Conservation (phyloP, 2,797 vertebrate species). For the Eleutherodactylus coqui region DNA sequence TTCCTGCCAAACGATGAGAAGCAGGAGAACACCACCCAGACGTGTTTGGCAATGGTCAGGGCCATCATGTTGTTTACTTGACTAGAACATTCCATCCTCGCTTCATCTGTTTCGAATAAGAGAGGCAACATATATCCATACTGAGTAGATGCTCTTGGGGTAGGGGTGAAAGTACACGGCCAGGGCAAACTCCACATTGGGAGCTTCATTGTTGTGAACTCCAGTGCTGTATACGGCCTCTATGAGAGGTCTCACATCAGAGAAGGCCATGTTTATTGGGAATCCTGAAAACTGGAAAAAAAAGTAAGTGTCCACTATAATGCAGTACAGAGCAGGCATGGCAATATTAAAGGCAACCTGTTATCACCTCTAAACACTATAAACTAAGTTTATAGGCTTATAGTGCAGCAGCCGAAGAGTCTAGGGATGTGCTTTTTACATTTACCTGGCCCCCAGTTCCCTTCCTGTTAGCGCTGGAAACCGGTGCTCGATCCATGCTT, state of each 20-base stretch:
- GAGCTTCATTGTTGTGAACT: constrained; percentile 85
- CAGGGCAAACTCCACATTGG: constrained; percentile 91
- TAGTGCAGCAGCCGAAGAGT: too few species aligned
- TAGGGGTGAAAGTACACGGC: constrained; percentile 93
- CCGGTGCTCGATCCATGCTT: too few species aligned
- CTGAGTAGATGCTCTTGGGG: constrained; percentile 88
- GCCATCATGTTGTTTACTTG: background rate
- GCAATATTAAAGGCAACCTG: too few species aligned
- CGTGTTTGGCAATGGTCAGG: background rate
- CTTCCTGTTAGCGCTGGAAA: too few species aligned
- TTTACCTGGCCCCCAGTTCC: too few species aligned
- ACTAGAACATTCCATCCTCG: background rate
- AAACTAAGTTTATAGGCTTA: too few species aligned
- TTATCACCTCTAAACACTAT: too few species aligned
- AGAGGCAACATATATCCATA: constrained; percentile 96
- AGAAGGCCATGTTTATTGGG: constrained; percentile 91
- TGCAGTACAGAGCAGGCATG: background rate
- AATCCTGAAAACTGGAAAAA: constrained; percentile 89
- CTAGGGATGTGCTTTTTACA: too few species aligned
- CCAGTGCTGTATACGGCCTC: constrained; percentile 93
- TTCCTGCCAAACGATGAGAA: background rate
- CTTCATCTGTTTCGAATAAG: constrained; percentile 79
- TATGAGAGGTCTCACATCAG: constrained; percentile 86
- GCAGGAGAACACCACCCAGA: background rate
- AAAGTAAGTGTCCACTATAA: constrained; percentile 14